Base-by-base conservation (phyloP, 2,113 vertebrate genomes). In the Sorex fumeus region DNA sequence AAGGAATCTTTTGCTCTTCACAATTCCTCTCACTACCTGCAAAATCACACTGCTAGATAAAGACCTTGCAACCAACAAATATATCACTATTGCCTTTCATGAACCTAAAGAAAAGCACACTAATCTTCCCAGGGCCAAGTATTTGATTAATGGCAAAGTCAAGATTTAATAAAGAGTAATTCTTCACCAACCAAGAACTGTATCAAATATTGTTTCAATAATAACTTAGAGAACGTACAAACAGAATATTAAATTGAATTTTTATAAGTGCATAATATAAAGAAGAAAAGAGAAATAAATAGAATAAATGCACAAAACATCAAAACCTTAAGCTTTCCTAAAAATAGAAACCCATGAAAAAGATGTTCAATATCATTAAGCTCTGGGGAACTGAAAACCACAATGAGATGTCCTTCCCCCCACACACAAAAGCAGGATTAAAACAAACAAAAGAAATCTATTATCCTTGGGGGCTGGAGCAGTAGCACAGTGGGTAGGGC, bases 111-210 rank as follows among this genome's bases (percentile, higher is more conserved):
- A 72, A 32, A 76, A 70, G 57, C 18, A 78, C 62, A 45, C 28
- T 84, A 32, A 71, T 7, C 72, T 82, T 3, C 18, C 8, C 4
- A 13, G 43, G 53, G 27, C 1, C 64, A 40, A n/a, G 28, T 30
- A 69, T 16, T 12, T 85, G 60, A 47, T 53, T 60, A 84, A 90
- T 3, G 40, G 18, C 13, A 92, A 83, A 28, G 6, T 45, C 45
- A 88, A 88, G 32, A 57, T 34, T 40, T 92, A 93, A 89, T 27
- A 43, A 85, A 81, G 27, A 45, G 25, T 69, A 64, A 80, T 80
- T 85, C 57, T 92, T 83, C 71, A 79, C 53, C 76, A 91, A 77
- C 53, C 76, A 91, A 77, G n/a, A 91, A 71, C 32, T 86, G 27
- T 57, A 81, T 13, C 69, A 92, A 40, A 40, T 79, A 45, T 1